Percentiles rank a stretch among this genome's conserved stretches.
Conservation (phyloP, 1,140 invertebrate genomes). For the Drosophila albomicans region DNA sequence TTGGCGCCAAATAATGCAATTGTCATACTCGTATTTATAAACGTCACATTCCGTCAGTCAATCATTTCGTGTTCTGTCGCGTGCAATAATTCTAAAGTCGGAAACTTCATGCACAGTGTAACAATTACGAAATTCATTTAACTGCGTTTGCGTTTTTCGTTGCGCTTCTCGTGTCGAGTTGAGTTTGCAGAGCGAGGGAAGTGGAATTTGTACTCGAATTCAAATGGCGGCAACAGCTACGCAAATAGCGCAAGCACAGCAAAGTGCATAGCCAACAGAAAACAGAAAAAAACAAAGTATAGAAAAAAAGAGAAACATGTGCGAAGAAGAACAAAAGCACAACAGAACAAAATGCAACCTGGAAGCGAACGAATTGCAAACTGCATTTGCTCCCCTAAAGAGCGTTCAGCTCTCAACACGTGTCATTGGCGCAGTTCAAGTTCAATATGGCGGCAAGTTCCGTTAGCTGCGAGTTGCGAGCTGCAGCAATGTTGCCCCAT, state of each 20-base stretch:
- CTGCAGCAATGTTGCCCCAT: not conserved
- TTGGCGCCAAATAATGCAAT: slow-evolving; percentile 12
- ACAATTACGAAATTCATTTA: slow-evolving; percentile 23
- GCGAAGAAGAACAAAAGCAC: slow-evolving; percentile 12
- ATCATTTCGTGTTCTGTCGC: slow-evolving; percentile 44
- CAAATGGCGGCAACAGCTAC: slow-evolving; percentile 33
- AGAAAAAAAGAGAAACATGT: slow-evolving; percentile 16
- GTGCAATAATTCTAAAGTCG: slow-evolving; percentile 26
- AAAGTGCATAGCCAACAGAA: not conserved
- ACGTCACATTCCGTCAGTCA: slow-evolving; percentile 36
- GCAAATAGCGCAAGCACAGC: slow-evolving; percentile 21
- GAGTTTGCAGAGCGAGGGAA: not conserved
- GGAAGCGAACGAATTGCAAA: slow-evolving; percentile 13
- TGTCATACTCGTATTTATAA: slow-evolving; percentile 13
- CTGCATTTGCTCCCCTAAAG: not conserved
- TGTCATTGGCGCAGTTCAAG: slow-evolving; percentile 44
- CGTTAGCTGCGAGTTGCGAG: slow-evolving; percentile 16
- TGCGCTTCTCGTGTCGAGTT: not conserved
- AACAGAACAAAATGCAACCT: slow-evolving; percentile 21
- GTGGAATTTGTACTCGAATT: slow-evolving; percentile 44
- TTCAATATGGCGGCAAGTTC: slow-evolving; percentile 38
- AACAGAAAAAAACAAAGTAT: not conserved
- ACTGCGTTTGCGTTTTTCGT: slow-evolving; percentile 26
- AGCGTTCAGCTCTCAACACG: slow-evolving; percentile 27
- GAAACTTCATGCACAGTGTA: slow-evolving; percentile 11